Evolutionary conservation across 2,888 invertebrate species (phyloP).

Genomic region (Dasysyrphus tricinctus): DNA sequence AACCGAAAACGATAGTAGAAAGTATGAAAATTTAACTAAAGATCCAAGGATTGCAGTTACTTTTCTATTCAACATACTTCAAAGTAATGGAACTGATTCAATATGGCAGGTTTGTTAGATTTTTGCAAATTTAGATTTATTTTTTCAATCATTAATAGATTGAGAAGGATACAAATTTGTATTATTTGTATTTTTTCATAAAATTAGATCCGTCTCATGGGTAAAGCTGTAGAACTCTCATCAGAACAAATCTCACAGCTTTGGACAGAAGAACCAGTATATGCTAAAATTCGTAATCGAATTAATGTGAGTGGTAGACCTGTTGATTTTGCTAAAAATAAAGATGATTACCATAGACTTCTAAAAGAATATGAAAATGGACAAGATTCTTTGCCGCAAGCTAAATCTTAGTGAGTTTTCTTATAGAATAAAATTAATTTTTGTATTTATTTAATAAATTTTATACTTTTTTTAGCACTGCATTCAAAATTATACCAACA

Average conservation of each 20-base stretch:
- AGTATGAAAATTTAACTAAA: constrained; percentile 79
- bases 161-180: too few species aligned
- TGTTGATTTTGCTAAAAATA: constrained; percentile 76
- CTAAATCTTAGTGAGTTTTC: constrained; percentile 79
- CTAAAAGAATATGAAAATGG: constrained; percentile 76
- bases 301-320: constrained; percentile 80
- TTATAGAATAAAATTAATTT: background rate
- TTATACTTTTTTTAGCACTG: constrained; percentile 78
- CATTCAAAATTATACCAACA: constrained; percentile 79
- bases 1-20: constrained; percentile 80
- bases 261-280: constrained; percentile 79
- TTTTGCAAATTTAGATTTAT: background rate
- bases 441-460: background rate
- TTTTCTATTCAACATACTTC: constrained; percentile 74
- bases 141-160: too few species aligned
- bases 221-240: constrained; percentile 79
- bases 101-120: constrained; percentile 47
- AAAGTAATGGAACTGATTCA: constrained; percentile 5
- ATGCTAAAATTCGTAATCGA: constrained; percentile 79
- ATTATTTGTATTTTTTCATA: too few species aligned
- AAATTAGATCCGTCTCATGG: constrained; percentile 79
- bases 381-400: constrained; percentile 76
- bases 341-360: constrained; percentile 77
- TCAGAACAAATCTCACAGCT: constrained; percentile 76
- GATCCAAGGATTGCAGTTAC: constrained; percentile 79